Conservation (phyloP, 2,888 invertebrate genomes). For the Cataglyphis livida region DNA sequence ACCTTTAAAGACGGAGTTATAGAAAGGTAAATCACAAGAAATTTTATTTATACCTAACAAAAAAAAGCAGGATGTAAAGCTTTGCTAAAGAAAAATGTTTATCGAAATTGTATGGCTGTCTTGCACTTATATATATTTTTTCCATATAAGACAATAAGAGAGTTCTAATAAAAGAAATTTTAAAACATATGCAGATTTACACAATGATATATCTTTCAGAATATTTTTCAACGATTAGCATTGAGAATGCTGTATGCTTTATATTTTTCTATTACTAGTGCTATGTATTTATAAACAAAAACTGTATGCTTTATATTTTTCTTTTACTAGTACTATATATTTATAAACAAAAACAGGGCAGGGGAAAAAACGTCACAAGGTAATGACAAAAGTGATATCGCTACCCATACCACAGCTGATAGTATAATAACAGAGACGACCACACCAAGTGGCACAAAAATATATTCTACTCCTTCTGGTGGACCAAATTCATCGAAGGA, state of each 20-base stretch:
- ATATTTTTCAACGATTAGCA: neutral
- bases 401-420: conserved; percentile 83
- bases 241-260: neutral
- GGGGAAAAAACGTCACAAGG: conserved; percentile 62
- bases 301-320: neutral
- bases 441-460: conserved; percentile 84
- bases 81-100: conserved; percentile 25
- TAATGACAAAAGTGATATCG: conserved; percentile 70
- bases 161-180: neutral
- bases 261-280: neutral
- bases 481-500: conserved; percentile 83
- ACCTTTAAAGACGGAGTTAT: conserved; percentile 84
- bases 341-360: conserved; percentile 26
- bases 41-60: conserved; percentile 34
- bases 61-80: conserved; percentile 40
- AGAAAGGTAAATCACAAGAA: neutral
- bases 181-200: neutral
- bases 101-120: neutral
- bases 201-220: neutral
- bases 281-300: conserved; percentile 25
- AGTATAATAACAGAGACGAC: conserved; percentile 84
- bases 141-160: neutral
- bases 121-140: neutral
- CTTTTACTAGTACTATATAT: neutral
- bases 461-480: conserved; percentile 84